Base-by-base conservation (phyloP, 2,888 invertebrate genomes). In the Tipula lateralis region DNA sequence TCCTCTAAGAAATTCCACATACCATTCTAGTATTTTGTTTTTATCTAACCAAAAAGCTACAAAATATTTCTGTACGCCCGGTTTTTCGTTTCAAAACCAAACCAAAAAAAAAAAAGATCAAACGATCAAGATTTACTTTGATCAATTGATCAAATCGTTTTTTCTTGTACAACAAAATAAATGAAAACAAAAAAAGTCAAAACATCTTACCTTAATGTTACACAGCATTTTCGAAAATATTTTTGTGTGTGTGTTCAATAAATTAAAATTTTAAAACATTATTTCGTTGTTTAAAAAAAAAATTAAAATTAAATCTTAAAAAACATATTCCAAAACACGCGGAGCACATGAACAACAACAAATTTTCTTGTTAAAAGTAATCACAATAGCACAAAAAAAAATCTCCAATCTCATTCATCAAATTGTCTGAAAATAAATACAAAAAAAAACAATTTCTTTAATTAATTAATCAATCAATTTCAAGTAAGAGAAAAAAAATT, bases 121-220 rank as follows among this genome's bases (percentile, higher is more conserved):
- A 66, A 66, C 66, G 66, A 66, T 66, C 66, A 66, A 66, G 66
- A 66, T 66, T 66, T 66, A 66, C 66, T 66, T 66, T 66, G 66
- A 66, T 66, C 66, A 66, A 66, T 66, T 66, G 66, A 66, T 66
- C 66, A 66, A 66, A 66, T 66, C 66, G 66, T 66, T 66, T 44
- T 44, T 44, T 3, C 2, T 44, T 19, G 4, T 50, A 24, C 24
- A 66, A 66, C 66, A 24, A 66, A 66, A 66, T 66, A 66, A 66
- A 66, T 24, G 66, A 66, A 66, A 66, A 66, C 66, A 66, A 66
- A 66, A n/a, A 66, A 66, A 66, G 66, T 66, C 24, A 66, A 66
- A 66, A 66, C 66, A 66, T 66, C 66, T 66, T 66, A 66, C 66
- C 66, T 66, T 66, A 66, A 66, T 66, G 24, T 66, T 66, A 66